Evolutionary conservation across 1,140 invertebrate species (phyloP).

Genomic region (Daktulosphaira vitifoliae): DNA sequence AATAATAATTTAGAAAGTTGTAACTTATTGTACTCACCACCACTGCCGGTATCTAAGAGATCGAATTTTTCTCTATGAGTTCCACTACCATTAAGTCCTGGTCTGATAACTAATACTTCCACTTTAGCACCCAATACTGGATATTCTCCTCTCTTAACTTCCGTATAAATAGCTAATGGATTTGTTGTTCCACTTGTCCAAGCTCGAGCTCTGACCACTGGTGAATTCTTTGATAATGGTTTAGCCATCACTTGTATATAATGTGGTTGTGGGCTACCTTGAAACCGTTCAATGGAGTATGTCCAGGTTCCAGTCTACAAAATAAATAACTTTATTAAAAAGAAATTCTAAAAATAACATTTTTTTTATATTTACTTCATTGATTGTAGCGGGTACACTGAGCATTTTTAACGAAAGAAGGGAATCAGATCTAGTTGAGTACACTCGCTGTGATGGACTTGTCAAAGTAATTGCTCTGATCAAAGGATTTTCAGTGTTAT

Average conservation of each 20-base stretch:
- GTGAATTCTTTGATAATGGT: conserved; percentile 42
- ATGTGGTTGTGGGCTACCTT: conserved; percentile 51
- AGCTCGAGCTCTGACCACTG: conserved; percentile 44
- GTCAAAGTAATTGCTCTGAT: conserved; percentile 45
- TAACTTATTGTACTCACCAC: conserved; percentile 43
- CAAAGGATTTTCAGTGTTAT: conserved; percentile 46
- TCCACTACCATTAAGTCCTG: conserved; percentile 43
- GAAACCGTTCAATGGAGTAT: conserved; percentile 49
- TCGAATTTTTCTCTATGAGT: conserved; percentile 45
- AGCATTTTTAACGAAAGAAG: conserved; percentile 48
- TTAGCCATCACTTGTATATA: conserved; percentile 49
- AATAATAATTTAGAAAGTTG: background rate
- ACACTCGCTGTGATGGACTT: conserved; percentile 46
- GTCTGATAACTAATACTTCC: conserved; percentile 45
- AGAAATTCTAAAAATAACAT: background rate
- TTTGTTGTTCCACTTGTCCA: conserved; percentile 42
- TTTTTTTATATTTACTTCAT: conserved; percentile 44
- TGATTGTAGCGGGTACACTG: conserved; percentile 46
- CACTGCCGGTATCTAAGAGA: conserved; percentile 53
- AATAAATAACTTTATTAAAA: background rate
- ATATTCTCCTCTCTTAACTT: conserved; percentile 48
- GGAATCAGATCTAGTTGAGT: conserved; percentile 44
- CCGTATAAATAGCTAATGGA: conserved; percentile 46
- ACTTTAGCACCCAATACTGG: conserved; percentile 49
- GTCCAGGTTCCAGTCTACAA: conserved; percentile 50